Evolutionary conservation across 1,140 invertebrate genomes (phyloP).

Genomic region (Tetramorium simillimum): DNA sequence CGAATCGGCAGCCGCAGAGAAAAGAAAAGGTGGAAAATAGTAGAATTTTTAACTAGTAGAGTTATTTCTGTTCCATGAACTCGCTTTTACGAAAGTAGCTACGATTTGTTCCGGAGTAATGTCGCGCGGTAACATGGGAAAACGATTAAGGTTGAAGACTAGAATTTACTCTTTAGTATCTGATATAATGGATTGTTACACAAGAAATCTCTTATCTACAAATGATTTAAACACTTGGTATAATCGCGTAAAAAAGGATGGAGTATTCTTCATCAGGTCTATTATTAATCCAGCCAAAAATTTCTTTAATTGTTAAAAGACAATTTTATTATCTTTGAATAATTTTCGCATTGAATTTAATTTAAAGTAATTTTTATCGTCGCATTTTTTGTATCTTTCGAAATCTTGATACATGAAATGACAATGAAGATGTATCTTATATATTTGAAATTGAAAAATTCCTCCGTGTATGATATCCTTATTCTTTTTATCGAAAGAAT

Average conservation of each 20-base stretch:
- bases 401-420: not conserved
- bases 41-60: slow-evolving; percentile 37
- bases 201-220: slow-evolving; percentile 41
- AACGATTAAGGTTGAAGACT: slow-evolving; percentile 49
- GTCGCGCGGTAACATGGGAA: slow-evolving; percentile 48
- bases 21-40: not conserved
- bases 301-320: not conserved
- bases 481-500: not conserved
- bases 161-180: slow-evolving; percentile 40
- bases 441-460: not conserved
- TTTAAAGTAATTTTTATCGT: not conserved
- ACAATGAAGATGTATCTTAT: not conserved
- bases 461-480: not conserved
- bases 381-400: not conserved
- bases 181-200: slow-evolving; percentile 50
- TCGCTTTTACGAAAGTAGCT: slow-evolving; percentile 43
- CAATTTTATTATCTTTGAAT: not conserved
- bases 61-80: slow-evolving; percentile 49
- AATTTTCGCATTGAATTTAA: not conserved
- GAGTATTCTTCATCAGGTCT: not conserved
- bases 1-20: not conserved
- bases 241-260: not conserved
- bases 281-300: not conserved
- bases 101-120: slow-evolving; percentile 55
- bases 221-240: slow-evolving; percentile 28